Evolutionary conservation across 53 echinoderm and acorn worm species (phyloP).

Genomic region (Apostichopus leukothele): DNA sequence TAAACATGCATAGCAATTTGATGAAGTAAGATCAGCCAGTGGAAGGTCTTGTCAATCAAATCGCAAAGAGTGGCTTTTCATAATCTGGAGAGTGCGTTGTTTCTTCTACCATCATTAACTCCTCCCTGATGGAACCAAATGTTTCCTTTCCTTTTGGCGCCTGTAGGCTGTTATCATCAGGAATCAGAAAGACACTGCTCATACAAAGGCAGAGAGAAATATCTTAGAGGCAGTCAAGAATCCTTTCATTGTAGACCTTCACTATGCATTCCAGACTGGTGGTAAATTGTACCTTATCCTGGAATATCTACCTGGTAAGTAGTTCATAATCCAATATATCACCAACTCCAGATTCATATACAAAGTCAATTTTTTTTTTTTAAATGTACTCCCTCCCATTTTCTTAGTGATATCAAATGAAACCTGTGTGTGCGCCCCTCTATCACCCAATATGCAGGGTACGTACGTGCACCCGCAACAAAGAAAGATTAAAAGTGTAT

Average conservation of each 20-base stretch:
- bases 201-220: slow-evolving; percentile 95
- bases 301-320: slow-evolving; percentile 94
- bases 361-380: too few relatives aligned
- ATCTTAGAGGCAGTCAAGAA: slow-evolving; percentile 97
- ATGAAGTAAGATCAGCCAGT: too few relatives aligned
- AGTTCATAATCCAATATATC: not conserved
- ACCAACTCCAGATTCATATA: too few relatives aligned
- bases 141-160: not conserved
- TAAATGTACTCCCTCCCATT: too few relatives aligned
- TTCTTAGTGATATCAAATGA: too few relatives aligned
- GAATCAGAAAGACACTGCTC: slow-evolving; percentile 96
- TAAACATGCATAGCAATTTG: too few relatives aligned
- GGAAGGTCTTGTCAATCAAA: too few relatives aligned
- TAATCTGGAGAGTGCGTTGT: too few relatives aligned
- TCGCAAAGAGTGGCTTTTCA: too few relatives aligned
- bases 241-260: slow-evolving; percentile 91
- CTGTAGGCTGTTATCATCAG: slow-evolving; percentile 86
- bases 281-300: slow-evolving; percentile 97
- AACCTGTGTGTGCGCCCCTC: too few relatives aligned
- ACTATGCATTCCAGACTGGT: slow-evolving; percentile 98
- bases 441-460: not conserved
- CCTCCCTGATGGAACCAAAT: not conserved
- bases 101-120: not conserved
- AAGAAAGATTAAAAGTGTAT: too few relatives aligned
- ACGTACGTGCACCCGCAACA: too few relatives aligned